Evolutionary conservation across 2,797 vertebrate species (phyloP), one percentile per base, ranked within the genome.

Genomic region (Chelon labrosus): DNA sequence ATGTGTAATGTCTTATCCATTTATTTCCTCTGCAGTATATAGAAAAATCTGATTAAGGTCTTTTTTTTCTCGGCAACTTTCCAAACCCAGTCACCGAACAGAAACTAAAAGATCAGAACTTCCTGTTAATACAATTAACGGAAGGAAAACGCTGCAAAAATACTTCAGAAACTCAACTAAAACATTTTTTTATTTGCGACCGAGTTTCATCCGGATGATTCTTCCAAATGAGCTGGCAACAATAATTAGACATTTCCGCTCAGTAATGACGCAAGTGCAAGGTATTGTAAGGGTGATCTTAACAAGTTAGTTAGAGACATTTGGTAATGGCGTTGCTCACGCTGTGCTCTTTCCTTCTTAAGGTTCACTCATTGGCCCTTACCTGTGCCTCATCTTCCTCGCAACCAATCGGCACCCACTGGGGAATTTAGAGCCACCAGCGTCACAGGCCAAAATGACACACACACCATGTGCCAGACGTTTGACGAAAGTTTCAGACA

Each of bases 401-500:
- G 11, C 82, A 67, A 66, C 92, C 90, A 93, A 89, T 92, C 86
- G 79, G 83, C 73, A 82, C 73, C 75, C 68, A 69, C 66, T 38
- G 80, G 83, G 77, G 86, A 90, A 91, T 85, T 86, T 86, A 83
- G 80, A 91, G 90, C 79, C 90, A 94, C 92, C 82, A 88, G 83
- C 90, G 91, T 92, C 92, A 95, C 90, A 73, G 79, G 80, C 82
- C 71, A 91, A 90, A 92, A 86, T 94, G 93, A 95, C 92, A 94
- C 91, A 92, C 75, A 76, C 91, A 80, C 88, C 85, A 93, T 87
- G 93, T 92, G 93, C 84, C 89, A 95, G 93, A 95, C 94, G 63
- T 91, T 90, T 94, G 91, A 93, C 84, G 89, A 89, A 93, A 86
- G 86, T 91, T 93, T 93, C 91, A 91, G 91, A 91, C 88, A 89